phyloP scores from a whole-genome alignment of 92 coral and sea anemone species.

The Phenganax subtilis region DNA sequence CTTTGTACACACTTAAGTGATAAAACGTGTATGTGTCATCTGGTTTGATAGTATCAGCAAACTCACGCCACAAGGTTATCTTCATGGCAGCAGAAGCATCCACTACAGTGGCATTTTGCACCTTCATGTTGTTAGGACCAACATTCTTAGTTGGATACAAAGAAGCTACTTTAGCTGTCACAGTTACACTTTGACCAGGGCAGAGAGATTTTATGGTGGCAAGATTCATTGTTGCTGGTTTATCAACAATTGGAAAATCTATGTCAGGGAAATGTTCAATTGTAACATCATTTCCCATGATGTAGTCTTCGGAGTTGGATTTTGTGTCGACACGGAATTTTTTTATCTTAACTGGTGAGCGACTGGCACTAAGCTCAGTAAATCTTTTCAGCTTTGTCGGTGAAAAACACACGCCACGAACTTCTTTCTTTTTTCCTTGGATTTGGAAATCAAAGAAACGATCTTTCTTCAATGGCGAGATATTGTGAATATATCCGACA shows the following conservation, averaged over 20 bases:
- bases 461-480: slow-evolving; percentile 33
- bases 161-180: slow-evolving; percentile 39
- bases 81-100: slow-evolving; percentile 44
- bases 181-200: slow-evolving; percentile 41
- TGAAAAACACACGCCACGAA: slow-evolving; percentile 37
- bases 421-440: slow-evolving; percentile 30
- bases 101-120: slow-evolving; percentile 34
- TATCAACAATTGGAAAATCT: slow-evolving; percentile 30
- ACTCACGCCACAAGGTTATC: slow-evolving; percentile 39
- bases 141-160: slow-evolving; percentile 26
- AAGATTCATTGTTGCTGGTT: slow-evolving; percentile 37
- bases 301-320: slow-evolving; percentile 44
- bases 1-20: slow-evolving; percentile 46
- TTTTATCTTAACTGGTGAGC: slow-evolving; percentile 35
- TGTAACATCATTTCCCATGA: slow-evolving; percentile 44
- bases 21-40: neutral
- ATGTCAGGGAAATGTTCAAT: slow-evolving; percentile 28
- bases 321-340: slow-evolving; percentile 34
- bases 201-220: slow-evolving; percentile 29
- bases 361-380: slow-evolving; percentile 12
- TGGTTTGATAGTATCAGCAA: neutral
- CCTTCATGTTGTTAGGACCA: neutral
- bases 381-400: slow-evolving; percentile 36
- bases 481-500: slow-evolving; percentile 28
- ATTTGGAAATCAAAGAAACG: slow-evolving; percentile 37